Evolutionary conservation across 2,113 vertebrate species (phyloP).

Genomic region (Scomber japonicus): DNA sequence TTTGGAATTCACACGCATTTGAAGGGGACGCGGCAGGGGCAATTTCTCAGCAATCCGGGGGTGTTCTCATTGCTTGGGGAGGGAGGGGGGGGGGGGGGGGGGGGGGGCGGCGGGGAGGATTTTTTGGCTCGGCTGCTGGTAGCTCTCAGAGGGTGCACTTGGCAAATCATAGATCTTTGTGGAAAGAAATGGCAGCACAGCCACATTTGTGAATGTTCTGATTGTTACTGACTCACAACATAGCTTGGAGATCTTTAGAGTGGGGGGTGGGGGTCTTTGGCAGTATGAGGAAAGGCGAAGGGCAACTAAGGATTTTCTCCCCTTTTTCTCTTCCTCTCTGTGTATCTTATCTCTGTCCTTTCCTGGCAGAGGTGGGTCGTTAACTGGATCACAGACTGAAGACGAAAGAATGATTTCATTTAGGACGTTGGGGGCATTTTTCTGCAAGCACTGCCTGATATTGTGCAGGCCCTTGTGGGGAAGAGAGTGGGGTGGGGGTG

Average conservation of each 20-base stretch:
- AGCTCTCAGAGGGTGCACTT: conserved; percentile 55
- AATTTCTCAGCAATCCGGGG: conserved; percentile 67
- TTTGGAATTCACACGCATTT: conserved; percentile 74
- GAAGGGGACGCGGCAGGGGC: conserved; percentile 63
- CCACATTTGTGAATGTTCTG: conserved; percentile 70
- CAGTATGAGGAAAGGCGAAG: conserved; percentile 39
- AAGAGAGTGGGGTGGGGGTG: background rate
- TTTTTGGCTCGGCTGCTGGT: conserved; percentile 29
- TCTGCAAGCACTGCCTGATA: conserved; percentile 62
- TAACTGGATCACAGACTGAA: conserved; percentile 65
- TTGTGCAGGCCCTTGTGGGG: conserved; percentile 52
- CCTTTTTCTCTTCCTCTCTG: conserved; percentile 53
- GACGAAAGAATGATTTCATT: conserved; percentile 74
- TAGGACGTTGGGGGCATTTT: conserved; percentile 61
- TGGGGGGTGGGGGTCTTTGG: conserved; percentile 5
- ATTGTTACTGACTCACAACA: conserved; percentile 69
- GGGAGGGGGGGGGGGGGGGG: background rate
- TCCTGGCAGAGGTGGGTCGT: conserved; percentile 66
- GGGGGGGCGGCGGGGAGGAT: background rate
- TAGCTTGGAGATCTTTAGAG: conserved; percentile 35
- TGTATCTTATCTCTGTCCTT: conserved; percentile 70
- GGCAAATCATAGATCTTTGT: conserved; percentile 57
- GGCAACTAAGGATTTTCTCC: conserved; percentile 60
- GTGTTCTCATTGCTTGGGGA: conserved; percentile 37
- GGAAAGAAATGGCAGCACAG: conserved; percentile 58